Evolutionary conservation across 2,113 vertebrate species (phyloP).

Genomic region (Coracopsis vasa): DNA sequence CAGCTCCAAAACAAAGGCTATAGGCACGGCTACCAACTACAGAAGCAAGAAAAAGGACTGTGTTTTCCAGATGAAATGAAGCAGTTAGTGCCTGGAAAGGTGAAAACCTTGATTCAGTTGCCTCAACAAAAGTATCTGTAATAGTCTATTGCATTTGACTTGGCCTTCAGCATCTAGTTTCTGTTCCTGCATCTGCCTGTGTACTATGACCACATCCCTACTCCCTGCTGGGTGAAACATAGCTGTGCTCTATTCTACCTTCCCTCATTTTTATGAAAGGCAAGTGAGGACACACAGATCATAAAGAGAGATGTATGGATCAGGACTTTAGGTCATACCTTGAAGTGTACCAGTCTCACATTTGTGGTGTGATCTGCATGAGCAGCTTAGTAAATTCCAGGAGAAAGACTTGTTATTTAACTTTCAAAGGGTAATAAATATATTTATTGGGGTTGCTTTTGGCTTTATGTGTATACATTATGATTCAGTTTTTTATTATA

Average conservation of each 20-base stretch:
- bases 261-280: neutral
- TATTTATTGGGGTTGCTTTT: neutral
- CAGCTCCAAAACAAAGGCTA: neutral
- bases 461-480: neutral
- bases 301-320: rapidly evolving
- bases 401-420: neutral
- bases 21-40: neutral
- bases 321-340: neutral
- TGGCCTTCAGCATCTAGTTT: neutral
- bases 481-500: neutral
- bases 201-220: neutral
- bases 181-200: neutral
- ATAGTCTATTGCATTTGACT: rapidly evolving
- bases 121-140: neutral
- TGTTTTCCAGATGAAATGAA: neutral
- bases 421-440: neutral
- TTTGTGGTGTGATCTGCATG: neutral
- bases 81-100: neutral
- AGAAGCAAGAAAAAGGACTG: neutral
- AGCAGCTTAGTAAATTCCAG: neutral
- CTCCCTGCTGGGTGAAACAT: neutral
- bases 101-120: neutral
- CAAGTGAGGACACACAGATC: neutral
- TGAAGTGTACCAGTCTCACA: rapidly evolving
- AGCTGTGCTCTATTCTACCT: rapidly evolving